These are phyloP conservation scores for Drosophila bifasciata DNA, from an alignment of 1,140 invertebrate species.

Conservation along the genomic window DNA sequence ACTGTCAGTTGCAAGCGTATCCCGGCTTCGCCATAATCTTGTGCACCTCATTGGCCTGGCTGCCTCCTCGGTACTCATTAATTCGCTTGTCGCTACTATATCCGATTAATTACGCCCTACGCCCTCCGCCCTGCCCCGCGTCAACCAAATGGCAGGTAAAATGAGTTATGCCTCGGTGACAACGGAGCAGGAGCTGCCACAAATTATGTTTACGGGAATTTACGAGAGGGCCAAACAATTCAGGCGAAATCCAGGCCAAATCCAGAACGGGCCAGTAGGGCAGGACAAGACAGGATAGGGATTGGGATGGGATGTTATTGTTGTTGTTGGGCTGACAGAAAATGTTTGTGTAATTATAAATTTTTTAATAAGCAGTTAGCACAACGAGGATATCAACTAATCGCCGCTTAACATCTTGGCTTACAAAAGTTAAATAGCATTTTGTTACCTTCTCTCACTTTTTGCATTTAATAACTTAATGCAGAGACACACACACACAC, in stretches of 20 bases:
- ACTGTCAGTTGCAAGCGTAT: conserved; percentile 27
- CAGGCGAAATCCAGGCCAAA: conserved; percentile 12
- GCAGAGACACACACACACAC: conserved; percentile 31
- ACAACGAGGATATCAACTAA: conserved; percentile 66
- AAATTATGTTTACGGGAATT: conserved; percentile 70
- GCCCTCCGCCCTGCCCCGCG: conserved; percentile 8
- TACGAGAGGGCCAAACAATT: conserved; percentile 39
- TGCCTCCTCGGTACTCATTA: conserved; percentile 31
- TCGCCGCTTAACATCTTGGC: conserved; percentile 73
- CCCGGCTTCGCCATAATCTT: conserved; percentile 25
- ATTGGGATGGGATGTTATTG: neutral
- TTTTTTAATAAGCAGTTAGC: conserved; percentile 79
- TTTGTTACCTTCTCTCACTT: conserved; percentile 34
- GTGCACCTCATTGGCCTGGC: neutral
- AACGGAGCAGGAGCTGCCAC: conserved; percentile 29
- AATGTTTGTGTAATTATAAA: conserved; percentile 54
- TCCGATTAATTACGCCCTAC: conserved; percentile 57
- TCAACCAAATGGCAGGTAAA: conserved; percentile 65
- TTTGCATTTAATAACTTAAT: conserved; percentile 77
- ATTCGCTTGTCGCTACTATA: conserved; percentile 41
- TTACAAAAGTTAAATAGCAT: conserved; percentile 59
- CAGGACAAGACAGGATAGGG: neutral
- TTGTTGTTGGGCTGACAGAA: too few relatives aligned
- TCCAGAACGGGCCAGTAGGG: conserved; percentile 14
- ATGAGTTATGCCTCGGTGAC: conserved; percentile 69